Conservation (phyloP, 2,888 invertebrate genomes). For the Dasysyrphus albostriatus region DNA sequence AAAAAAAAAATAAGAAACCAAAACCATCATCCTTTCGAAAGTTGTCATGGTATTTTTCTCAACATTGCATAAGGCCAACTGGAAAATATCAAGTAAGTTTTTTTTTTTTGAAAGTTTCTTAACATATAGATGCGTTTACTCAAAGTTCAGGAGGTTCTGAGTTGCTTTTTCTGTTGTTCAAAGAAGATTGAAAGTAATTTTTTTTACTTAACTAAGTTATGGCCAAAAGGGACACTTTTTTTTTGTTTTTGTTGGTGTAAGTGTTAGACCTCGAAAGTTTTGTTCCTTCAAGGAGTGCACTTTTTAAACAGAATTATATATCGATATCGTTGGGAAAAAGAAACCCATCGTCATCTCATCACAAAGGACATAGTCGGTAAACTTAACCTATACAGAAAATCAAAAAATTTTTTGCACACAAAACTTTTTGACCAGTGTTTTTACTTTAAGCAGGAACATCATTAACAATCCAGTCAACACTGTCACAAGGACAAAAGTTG, state of each 20-base stretch:
- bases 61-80: constrained; percentile 22
- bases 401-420: not conserved
- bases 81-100: constrained; percentile 45
- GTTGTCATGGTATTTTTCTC: constrained; percentile 41
- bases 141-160: constrained; percentile 38
- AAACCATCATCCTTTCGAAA: constrained; percentile 16
- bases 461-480: constrained; percentile 42
- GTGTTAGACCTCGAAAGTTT: constrained; percentile 8
- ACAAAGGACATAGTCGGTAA: not conserved
- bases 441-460: constrained; percentile 16
- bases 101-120: constrained; percentile 40
- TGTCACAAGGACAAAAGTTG: constrained; percentile 8
- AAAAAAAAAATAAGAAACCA: constrained; percentile 5
- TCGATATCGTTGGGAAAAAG: not conserved
- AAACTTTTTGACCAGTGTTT: constrained; percentile 40
- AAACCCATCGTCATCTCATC: not conserved
- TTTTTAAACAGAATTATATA: not conserved
- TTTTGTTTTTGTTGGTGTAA: too few relatives aligned
- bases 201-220: constrained; percentile 25
- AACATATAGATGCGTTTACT: constrained; percentile 56
- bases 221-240: not conserved
- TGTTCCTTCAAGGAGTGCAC: constrained; percentile 3
- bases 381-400: not conserved
- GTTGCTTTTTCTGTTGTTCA: not conserved
- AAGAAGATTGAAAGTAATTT: constrained; percentile 21